phyloP scores from a whole-genome alignment of 2,113 vertebrate genomes.

The Hippocampus guttulatus region DNA sequence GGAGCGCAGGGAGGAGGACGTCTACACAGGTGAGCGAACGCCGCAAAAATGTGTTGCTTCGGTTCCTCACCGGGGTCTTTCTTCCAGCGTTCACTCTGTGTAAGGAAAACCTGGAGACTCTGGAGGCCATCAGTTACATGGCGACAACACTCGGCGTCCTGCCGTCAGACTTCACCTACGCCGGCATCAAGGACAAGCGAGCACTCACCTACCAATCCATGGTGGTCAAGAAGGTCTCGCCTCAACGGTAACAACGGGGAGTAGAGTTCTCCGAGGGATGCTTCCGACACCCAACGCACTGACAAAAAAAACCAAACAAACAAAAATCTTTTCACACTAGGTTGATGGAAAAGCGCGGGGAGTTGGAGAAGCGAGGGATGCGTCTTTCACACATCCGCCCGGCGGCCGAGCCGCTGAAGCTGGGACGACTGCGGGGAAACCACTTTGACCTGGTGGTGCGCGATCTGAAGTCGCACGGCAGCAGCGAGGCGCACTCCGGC shows the following conservation, averaged over 20 bases:
- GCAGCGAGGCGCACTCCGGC: conserved; percentile 19
- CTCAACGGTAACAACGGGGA: conserved; percentile 73
- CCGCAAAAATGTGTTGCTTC: not conserved
- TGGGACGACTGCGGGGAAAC: conserved; percentile 88
- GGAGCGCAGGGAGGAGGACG: conserved; percentile 65
- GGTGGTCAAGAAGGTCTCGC: conserved; percentile 89
- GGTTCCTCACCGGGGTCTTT: not conserved
- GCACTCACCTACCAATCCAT: conserved; percentile 89
- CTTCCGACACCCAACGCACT: not conserved
- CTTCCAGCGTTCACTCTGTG: conserved; percentile 84
- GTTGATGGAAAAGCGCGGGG: conserved; percentile 73
- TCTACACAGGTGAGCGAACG: conserved; percentile 78
- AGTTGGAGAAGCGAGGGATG: conserved; percentile 80
- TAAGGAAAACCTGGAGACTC: conserved; percentile 93
- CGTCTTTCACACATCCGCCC: conserved; percentile 74
- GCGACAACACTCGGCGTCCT: conserved; percentile 83
- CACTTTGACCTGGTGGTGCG: conserved; percentile 88
- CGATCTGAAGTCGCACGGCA: conserved; percentile 71
- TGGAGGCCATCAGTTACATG: conserved; percentile 87
- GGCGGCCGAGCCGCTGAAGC: conserved; percentile 75
- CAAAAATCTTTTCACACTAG: conserved; percentile 54
- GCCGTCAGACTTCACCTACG: conserved; percentile 92
- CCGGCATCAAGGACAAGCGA: conserved; percentile 94
- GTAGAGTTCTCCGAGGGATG: not conserved
- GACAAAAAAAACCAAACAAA: too few relatives aligned